Conservation (phyloP, 2,888 invertebrate species). For the Mythimna lalbum region DNA sequence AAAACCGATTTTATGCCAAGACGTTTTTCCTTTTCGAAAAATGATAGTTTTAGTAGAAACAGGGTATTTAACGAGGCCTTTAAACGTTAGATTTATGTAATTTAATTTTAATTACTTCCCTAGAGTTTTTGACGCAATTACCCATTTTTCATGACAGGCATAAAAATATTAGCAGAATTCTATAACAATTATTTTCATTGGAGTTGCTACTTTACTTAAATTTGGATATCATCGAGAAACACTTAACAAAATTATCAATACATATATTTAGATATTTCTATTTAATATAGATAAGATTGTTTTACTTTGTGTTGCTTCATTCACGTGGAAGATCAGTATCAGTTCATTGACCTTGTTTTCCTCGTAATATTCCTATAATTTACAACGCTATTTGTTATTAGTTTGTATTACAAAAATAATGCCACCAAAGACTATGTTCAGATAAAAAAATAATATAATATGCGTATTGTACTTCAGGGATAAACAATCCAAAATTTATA, state of each 20-base stretch:
- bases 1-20: constrained; percentile 3
- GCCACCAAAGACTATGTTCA: constrained; percentile 35
- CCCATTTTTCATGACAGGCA: neutral
- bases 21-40: neutral
- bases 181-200: neutral
- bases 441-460: constrained; percentile 46
- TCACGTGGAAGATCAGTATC: constrained; percentile 68
- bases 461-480: constrained; percentile 56
- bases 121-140: constrained; percentile 11
- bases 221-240: constrained; percentile 31
- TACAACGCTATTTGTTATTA: constrained; percentile 37
- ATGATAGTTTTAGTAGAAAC: neutral
- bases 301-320: constrained; percentile 57
- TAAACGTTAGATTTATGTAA: constrained; percentile 1
- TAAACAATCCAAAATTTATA: constrained; percentile 41
- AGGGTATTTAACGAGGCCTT: neutral
- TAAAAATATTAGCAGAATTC: neutral
- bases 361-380: constrained; percentile 43
- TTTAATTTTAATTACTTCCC: neutral
- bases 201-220: constrained; percentile 4
- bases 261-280: constrained; percentile 37
- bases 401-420: constrained; percentile 51
- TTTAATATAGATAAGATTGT: constrained; percentile 69
- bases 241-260: constrained; percentile 67
- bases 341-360: constrained; percentile 67